These are phyloP conservation scores for Napeogenes sylphis DNA, from an alignment of 2,888 invertebrate species.

Conservation along the genomic window DNA sequence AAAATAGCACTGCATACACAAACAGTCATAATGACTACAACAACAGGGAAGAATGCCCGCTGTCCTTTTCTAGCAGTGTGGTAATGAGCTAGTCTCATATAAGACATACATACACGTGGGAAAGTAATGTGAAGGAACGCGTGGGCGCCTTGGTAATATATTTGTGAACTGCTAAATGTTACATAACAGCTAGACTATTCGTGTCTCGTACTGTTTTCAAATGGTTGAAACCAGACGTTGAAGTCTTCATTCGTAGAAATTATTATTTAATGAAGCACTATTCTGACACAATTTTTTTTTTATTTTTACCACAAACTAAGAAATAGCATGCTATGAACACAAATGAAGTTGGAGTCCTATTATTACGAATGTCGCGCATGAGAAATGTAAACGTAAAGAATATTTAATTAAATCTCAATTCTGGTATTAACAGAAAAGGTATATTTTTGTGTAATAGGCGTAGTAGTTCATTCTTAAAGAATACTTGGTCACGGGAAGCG, in stretches of 20 bases:
- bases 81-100: slow-evolving; percentile 37
- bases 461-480: slow-evolving; percentile 30
- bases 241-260: too few species aligned
- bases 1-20: slow-evolving; percentile 45
- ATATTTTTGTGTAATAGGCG: slow-evolving; percentile 8
- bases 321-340: too few species aligned
- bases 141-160: slow-evolving; percentile 23
- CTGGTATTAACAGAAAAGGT: not conserved
- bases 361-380: not conserved
- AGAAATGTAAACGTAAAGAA: not conserved
- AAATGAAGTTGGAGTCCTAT: too few species aligned
- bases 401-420: not conserved
- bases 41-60: slow-evolving; percentile 19
- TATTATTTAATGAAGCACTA: too few species aligned
- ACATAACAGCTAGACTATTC: not conserved
- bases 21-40: slow-evolving; percentile 35
- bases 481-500: slow-evolving; percentile 54
- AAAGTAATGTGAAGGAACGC: slow-evolving; percentile 44
- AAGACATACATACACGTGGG: slow-evolving; percentile 50
- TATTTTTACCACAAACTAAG: too few species aligned
- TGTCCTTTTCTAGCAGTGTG: slow-evolving; percentile 38
- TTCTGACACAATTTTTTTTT: too few species aligned
- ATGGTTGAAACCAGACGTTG: not conserved
- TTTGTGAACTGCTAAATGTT: slow-evolving; percentile 1
- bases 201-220: not conserved